Evolutionary conservation across 2,797 vertebrate genomes (phyloP).

Genomic region (Oreochromis grahami): DNA sequence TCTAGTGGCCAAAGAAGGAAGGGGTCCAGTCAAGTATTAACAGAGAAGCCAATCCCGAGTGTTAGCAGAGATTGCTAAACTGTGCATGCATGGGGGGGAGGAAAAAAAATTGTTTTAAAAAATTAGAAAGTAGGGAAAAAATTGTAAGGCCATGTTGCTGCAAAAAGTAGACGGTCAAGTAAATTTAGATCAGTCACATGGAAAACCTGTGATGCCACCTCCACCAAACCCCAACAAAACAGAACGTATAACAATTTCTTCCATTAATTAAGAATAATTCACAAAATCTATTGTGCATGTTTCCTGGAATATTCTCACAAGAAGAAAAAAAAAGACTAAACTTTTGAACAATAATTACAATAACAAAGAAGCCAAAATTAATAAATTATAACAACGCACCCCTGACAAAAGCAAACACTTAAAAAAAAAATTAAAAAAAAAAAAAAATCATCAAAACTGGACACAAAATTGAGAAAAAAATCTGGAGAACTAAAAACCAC

Average conservation of each 20-base stretch:
- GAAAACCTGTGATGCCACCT: background rate
- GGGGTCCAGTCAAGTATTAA: background rate
- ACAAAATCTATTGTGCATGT: slow-evolving; percentile 24
- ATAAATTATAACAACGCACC: slow-evolving; percentile 71
- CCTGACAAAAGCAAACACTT: slow-evolving; percentile 51
- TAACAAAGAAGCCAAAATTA: slow-evolving; percentile 60
- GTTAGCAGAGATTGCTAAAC: background rate
- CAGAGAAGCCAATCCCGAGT: background rate
- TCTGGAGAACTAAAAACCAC: slow-evolving; percentile 25
- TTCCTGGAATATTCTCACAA: slow-evolving; percentile 58
- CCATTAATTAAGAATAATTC: slow-evolving; percentile 27
- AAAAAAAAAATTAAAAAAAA: slow-evolving; percentile 23
- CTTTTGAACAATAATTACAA: slow-evolving; percentile 56
- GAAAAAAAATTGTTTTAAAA: background rate
- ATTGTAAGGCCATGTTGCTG: slow-evolving; percentile 67
- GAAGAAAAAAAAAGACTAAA: slow-evolving; percentile 46
- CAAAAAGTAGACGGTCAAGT: slow-evolving; percentile 53
- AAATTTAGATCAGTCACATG: slow-evolving; percentile 45
- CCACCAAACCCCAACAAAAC: background rate
- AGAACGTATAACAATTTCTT: slow-evolving; percentile 15
- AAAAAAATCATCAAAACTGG: background rate
- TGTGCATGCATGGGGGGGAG: background rate
- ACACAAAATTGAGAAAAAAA: slow-evolving; percentile 34
- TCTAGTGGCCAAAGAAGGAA: slow-evolving; percentile 33
- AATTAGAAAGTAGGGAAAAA: background rate